phyloP scores from a whole-genome alignment of 1,140 invertebrate species.

The Pseudachorutes palmiensis region DNA sequence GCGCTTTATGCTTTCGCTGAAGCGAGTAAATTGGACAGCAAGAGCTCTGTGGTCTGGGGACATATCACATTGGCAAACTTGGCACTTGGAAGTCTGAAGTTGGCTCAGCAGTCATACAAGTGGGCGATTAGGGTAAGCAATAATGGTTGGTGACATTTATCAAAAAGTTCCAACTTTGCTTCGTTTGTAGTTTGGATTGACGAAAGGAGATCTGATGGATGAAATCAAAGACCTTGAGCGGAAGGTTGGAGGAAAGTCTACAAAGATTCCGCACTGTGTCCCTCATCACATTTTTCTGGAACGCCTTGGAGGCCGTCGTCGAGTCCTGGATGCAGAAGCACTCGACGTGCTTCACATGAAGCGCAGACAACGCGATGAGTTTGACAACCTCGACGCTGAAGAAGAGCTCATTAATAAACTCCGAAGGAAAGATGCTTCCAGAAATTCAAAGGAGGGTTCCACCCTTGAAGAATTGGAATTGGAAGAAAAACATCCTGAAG shows the following conservation, averaged over 20 bases:
- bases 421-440: background rate
- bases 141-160: too few relatives aligned
- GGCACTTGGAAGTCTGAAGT: slow-evolving; percentile 11
- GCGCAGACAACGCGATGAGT: background rate
- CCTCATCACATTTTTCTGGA: slow-evolving; percentile 29
- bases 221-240: slow-evolving; percentile 29
- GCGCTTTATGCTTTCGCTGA: slow-evolving; percentile 42
- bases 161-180: too few relatives aligned
- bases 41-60: slow-evolving; percentile 42
- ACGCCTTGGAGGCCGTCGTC: slow-evolving; percentile 12
- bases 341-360: background rate
- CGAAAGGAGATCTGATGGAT: slow-evolving; percentile 23
- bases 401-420: background rate
- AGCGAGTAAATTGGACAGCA: slow-evolving; percentile 42
- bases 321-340: background rate
- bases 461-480: too few relatives aligned
- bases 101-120: slow-evolving; percentile 33
- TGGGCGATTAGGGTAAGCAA: slow-evolving; percentile 31
- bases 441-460: too few relatives aligned
- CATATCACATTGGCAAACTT: slow-evolving; percentile 43
- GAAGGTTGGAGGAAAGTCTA: slow-evolving; percentile 25
- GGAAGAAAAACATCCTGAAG: too few relatives aligned
- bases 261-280: slow-evolving; percentile 30
- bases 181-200: slow-evolving; percentile 25
- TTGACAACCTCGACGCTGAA: slow-evolving; percentile 18